Evolutionary conservation across 2,113 vertebrate species (phyloP), one percentile per base, ranked within the genome.

Genomic region (Sciurus niger): DNA sequence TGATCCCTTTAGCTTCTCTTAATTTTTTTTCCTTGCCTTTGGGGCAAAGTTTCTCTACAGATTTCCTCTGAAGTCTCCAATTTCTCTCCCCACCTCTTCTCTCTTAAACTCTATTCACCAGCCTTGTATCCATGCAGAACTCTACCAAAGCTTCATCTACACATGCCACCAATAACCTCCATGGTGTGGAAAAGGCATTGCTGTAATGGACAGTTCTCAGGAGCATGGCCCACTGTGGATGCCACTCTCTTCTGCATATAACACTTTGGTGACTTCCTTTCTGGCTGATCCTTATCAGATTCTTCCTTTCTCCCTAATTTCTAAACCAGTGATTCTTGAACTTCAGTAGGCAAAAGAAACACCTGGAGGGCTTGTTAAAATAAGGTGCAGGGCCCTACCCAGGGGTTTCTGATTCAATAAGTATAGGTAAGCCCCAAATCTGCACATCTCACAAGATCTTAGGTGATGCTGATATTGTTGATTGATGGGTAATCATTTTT

Each of bases 161-260:
- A 18, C 53, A 10, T 5, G 6, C 20, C 12, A 37, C 32, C 32
- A 51, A 4, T 14, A 34, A 5, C 12, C 40, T 90, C 34, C 46
- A 28, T 0, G 0, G 2, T 32, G 40, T 78, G 6, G 53, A 24
- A 8, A 25, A 3, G 6, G 24, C 51, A 12, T n/a, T 34, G n/a
- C 10, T 32, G 14, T 24, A 55, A 34, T 6, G 51, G 34, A 67
- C 34, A 10, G 51, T 30, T 30, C 16, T 25, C 12, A 14, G n/a
- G n/a, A 78, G 58, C 48, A 24, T 1, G 12, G 70, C 76, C 76
- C 6, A 1, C 6, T 2, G 32, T 1, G 18, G 25, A 46, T 14
- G 1, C 17, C 10, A 1, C 46, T 65, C n/a, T 43, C 46, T 53
- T 63, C 28, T 88, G 51, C 40, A 43, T n/a, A 0, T 17, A 4